phyloP scores from a whole-genome alignment of 2,797 vertebrate genomes.

The Sitta carolinensis region DNA sequence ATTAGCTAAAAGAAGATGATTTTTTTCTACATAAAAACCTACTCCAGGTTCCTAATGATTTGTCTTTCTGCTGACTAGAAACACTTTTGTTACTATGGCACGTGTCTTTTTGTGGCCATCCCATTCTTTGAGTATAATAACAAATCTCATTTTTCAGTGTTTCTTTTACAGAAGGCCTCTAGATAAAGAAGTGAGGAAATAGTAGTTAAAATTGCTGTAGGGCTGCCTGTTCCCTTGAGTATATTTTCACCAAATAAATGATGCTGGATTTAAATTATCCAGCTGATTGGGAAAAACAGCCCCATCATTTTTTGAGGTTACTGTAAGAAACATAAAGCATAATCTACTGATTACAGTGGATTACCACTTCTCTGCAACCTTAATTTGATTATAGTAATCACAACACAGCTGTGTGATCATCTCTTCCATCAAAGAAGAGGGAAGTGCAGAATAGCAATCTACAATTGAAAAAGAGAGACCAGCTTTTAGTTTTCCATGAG shows the following conservation, averaged over 20 bases:
- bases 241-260: not conserved
- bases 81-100: not conserved
- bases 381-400: constrained; percentile 33
- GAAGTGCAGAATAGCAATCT: not conserved
- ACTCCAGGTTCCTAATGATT: not conserved
- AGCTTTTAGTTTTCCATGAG: not conserved
- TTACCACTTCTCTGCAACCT: not conserved
- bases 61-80: not conserved
- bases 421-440: not conserved
- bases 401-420: not conserved
- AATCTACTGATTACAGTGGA: not conserved
- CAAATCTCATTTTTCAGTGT: not conserved
- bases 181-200: not conserved
- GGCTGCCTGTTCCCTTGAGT: not conserved
- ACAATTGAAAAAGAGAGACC: not conserved
- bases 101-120: not conserved
- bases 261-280: not conserved
- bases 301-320: not conserved
- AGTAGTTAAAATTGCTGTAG: not conserved
- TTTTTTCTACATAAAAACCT: not conserved
- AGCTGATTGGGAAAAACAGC: not conserved
- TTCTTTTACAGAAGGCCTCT: not conserved
- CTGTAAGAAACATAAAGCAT: not conserved
- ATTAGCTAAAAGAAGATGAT: not conserved
- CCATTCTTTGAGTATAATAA: not conserved